A percentile compares a stretch with the other conserved stretches of the same genome.
These are phyloP conservation scores for Meliscaeva auricollis DNA, from an alignment of 2,888 invertebrate species.

Conservation along the genomic window DNA sequence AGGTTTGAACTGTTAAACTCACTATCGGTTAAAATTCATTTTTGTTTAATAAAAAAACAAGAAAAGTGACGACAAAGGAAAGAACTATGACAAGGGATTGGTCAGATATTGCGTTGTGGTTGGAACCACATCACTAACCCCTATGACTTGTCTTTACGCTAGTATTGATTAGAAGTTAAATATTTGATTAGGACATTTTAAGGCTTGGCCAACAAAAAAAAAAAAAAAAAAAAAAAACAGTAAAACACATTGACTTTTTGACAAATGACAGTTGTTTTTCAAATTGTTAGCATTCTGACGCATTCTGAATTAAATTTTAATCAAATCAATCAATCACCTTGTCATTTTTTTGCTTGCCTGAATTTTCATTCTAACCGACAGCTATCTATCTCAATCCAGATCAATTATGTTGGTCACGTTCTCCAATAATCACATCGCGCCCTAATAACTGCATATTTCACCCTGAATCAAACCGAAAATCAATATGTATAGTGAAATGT, in stretches of 20 bases:
- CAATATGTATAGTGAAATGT: background rate
- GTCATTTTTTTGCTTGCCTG: background rate
- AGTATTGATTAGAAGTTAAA: no score
- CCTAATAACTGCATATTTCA: background rate
- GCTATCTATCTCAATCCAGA: background rate
- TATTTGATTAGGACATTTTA: no score
- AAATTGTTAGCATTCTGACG: background rate
- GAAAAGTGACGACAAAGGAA: no score
- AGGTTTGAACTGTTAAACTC: no score
- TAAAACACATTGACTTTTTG: background rate
- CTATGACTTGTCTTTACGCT: no score
- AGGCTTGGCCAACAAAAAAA: no score
- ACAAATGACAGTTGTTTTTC: background rate
- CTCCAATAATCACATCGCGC: background rate
- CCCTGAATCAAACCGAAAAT: background rate
- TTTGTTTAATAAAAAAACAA: no score
- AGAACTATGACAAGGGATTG: no score
- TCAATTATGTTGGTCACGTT: constrained; percentile 9
- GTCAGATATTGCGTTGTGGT: no score
- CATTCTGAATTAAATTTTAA: background rate
- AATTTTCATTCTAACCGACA: background rate
- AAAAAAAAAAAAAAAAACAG: no score
- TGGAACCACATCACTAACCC: no score
- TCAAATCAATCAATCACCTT: background rate
- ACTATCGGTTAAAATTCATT: no score